Conservation (phyloP, 2,113 vertebrate genomes). For the Acrocephalus arundinaceus region DNA sequence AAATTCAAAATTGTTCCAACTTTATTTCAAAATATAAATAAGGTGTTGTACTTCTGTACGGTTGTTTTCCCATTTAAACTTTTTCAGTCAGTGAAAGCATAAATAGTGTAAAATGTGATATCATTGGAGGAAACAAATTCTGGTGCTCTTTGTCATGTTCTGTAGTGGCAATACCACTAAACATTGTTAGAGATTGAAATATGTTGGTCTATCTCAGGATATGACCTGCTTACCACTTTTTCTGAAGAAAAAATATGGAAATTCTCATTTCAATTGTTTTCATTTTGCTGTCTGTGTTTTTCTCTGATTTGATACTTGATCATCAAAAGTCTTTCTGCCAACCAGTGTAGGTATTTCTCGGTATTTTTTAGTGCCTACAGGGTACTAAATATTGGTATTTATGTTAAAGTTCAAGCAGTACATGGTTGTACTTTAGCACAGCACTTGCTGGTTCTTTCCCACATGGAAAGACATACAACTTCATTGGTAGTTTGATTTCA, state of each 20-base stretch:
- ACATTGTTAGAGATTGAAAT: not conserved
- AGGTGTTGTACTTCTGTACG: not conserved
- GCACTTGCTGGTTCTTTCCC: not conserved
- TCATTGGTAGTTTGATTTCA: not conserved
- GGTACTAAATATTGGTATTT: not conserved
- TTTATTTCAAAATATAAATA: not conserved
- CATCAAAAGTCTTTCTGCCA: not conserved
- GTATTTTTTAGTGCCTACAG: not conserved
- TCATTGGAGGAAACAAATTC: not conserved
- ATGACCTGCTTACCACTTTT: not conserved
- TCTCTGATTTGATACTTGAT: not conserved
- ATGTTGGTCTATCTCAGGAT: not conserved
- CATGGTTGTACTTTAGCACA: not conserved
- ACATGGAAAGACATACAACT: not conserved
- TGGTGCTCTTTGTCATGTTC: not conserved
- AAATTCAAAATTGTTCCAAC: not conserved
- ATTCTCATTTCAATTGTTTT: not conserved
- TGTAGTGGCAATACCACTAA: not conserved
- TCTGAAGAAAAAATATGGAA: not conserved
- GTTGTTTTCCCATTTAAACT: not conserved
- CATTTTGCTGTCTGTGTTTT: not conserved
- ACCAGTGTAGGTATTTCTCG: not conserved
- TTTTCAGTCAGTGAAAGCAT: not conserved
- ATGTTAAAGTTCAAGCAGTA: not conserved
- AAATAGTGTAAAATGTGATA: conserved; percentile 25